Percentiles rank a stretch among this genome's conserved stretches.
Evolutionary conservation across 2,113 vertebrate genomes (phyloP).

Genomic region (Sapajus apella): DNA sequence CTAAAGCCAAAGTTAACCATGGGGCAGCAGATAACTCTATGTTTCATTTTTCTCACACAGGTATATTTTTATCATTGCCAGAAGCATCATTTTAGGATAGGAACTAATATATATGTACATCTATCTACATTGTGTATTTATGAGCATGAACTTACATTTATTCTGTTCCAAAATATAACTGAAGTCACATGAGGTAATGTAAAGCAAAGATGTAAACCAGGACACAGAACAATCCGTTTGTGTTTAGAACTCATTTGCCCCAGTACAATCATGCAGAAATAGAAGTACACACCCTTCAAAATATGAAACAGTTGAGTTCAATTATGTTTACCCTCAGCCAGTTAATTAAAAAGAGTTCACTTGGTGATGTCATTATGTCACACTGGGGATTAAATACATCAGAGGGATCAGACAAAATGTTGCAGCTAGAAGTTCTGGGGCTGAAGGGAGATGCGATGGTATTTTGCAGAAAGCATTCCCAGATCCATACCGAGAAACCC

Average conservation of each 20-base stretch:
- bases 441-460: neutral
- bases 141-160: neutral
- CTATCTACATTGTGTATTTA: neutral
- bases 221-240: neutral
- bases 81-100: slow-evolving; percentile 6
- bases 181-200: neutral
- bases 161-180: neutral
- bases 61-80: neutral
- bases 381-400: slow-evolving; percentile 22
- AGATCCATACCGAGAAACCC: neutral
- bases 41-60: neutral
- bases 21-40: neutral
- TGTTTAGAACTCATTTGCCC: neutral
- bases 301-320: neutral
- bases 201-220: slow-evolving; percentile 9
- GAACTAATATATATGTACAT: neutral
- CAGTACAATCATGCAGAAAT: neutral
- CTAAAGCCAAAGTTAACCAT: slow-evolving; percentile 21
- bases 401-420: slow-evolving; percentile 18
- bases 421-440: neutral
- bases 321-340: neutral
- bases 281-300: slow-evolving; percentile 37
- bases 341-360: slow-evolving; percentile 46
- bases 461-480: slow-evolving; percentile 47
- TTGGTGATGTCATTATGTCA: slow-evolving; percentile 49